Evolutionary conservation across 2,797 vertebrate species (phyloP), one percentile per base, ranked within the genome.

Genomic region (Xenopus petersii): DNA sequence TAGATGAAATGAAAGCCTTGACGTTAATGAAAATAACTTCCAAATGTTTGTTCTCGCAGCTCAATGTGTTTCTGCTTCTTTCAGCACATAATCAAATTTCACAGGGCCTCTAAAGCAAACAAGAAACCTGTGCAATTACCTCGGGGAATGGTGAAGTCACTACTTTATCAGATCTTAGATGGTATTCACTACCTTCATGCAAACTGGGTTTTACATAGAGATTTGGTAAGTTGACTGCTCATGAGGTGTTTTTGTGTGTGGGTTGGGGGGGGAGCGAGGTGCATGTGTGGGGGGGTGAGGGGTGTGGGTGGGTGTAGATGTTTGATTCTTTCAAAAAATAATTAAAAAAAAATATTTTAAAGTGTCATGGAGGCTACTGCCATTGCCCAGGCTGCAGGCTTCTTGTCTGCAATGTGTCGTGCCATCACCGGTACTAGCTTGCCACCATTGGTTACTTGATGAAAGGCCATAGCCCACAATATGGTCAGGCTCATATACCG

Each of bases 121-220:
- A 99, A 99, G 93, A 99, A 99, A 90, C 98, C 98, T 80, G 94
- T 99, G 91, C 98, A 99, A 91, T 93, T 99, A 91, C 98, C 97
- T 70, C 93, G 98, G 87, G 98, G 98, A 86, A 99, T 99, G 98
- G 97, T 99, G 89, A 99, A 99, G 91, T 99, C 97, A 74, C 92
- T 99, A 81, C 94, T 99, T n/a, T 99, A 99, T 93, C 98, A 99
- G 93, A 99, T 99, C 90, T 91, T 99, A 87, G 98, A 99, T 82
- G 98, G 97, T 85, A 99, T 99, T 92, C 98, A 99, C 92, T 99
- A 99, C 91, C 94, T 99, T 86, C 98, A 99, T 77, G 96, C 98
- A 88, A 99, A 99, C 91, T 99, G 98, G 98, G 98, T 99, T 84
- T 94, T 99, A 80, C 98, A 99, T 92, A 95, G 97, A 93, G 98